phyloP scores from a whole-genome alignment of 2,888 invertebrate species.

The Acanthacorydalis orientalis region DNA sequence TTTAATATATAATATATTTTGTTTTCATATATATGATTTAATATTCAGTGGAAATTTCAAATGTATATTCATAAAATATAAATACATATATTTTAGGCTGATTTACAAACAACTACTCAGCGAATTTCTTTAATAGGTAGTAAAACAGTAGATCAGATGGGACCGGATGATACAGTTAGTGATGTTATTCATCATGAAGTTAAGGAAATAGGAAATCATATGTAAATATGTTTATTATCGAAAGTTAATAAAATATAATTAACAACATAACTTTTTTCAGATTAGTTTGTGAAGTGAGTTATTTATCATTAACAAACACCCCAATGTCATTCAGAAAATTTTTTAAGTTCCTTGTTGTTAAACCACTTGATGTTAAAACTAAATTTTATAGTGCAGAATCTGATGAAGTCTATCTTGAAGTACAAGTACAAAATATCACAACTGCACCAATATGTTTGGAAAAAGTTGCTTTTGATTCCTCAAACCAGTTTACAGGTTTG shows the following conservation, averaged over 20 bases:
- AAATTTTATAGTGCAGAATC: conserved; percentile 92
- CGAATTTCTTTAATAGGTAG: conserved; percentile 65
- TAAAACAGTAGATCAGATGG: conserved; percentile 36
- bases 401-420: conserved; percentile 56
- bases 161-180: conserved; percentile 75
- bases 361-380: conserved; percentile 95
- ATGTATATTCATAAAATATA: not conserved
- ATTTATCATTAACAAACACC: conserved; percentile 57
- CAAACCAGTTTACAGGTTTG: conserved; percentile 64
- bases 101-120: conserved; percentile 84
- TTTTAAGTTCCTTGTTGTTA: conserved; percentile 95
- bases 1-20: not conserved
- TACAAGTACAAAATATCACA: conserved; percentile 82
- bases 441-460: conserved; percentile 84
- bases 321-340: conserved; percentile 84
- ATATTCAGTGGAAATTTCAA: not conserved
- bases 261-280: conserved; percentile 29
- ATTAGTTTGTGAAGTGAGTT: conserved; percentile 90
- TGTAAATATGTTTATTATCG: conserved; percentile 37
- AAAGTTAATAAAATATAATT: not conserved
- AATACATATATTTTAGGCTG: conserved; percentile 41
- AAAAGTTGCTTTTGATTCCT: conserved; percentile 84
- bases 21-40: not conserved
- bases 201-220: conserved; percentile 97
- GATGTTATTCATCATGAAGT: conserved; percentile 97